These are phyloP conservation scores for Hemitrygon akajei DNA, from an alignment of 2,797 vertebrate species.

Conservation along the genomic window DNA sequence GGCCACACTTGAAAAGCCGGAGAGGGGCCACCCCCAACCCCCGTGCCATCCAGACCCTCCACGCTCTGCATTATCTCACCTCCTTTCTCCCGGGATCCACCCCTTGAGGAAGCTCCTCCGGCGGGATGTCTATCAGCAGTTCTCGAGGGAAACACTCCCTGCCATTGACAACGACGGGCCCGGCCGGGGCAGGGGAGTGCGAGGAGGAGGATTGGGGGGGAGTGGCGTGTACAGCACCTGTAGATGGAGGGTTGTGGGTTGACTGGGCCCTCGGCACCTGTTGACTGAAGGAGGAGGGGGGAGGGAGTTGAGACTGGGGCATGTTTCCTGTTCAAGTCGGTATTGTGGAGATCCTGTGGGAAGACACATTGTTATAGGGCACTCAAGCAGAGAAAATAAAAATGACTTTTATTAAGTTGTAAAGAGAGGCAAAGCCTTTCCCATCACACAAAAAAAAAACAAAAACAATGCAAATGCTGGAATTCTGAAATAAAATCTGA, in stretches of 20 bases:
- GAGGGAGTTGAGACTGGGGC: neutral
- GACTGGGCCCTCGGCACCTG: constrained; percentile 49
- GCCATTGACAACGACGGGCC: constrained; percentile 39
- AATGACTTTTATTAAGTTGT: too few species aligned
- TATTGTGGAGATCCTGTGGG: constrained; percentile 66
- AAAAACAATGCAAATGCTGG: too few species aligned
- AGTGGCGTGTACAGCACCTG: neutral
- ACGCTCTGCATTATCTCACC: constrained; percentile 50
- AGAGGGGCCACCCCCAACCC: neutral
- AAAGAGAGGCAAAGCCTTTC: too few species aligned
- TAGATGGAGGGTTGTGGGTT: constrained; percentile 41
- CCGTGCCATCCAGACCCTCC: too few species aligned
- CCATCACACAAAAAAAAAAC: too few species aligned
- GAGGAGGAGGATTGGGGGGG: neutral
- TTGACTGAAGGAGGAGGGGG: constrained; percentile 39
- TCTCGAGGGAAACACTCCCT: constrained; percentile 45
- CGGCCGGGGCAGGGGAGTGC: neutral
- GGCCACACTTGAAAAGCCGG: too few species aligned
- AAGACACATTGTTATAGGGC: neutral
- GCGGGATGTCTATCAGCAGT: constrained; percentile 58
- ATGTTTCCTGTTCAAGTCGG: constrained; percentile 51
- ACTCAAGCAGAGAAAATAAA: too few species aligned
- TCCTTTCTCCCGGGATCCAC: constrained; percentile 70
- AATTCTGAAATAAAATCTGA: too few species aligned
- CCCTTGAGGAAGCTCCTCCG: constrained; percentile 64